Conservation (phyloP, 2,797 vertebrate species). For the Trachurus trachurus region DNA sequence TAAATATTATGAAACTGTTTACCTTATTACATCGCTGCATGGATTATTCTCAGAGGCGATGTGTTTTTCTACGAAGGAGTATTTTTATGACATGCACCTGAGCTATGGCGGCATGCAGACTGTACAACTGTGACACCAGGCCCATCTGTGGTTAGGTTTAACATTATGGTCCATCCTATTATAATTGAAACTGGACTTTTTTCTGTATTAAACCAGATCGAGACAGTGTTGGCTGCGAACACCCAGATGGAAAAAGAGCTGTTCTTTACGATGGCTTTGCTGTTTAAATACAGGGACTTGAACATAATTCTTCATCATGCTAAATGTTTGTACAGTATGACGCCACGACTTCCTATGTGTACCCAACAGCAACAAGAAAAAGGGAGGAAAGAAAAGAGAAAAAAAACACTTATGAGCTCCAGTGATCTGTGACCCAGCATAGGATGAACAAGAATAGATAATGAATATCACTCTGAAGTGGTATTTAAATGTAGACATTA, state of each 20-base stretch:
- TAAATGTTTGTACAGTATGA: constrained; percentile 1
- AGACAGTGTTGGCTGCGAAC: not conserved
- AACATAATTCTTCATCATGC: not conserved
- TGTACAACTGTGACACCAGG: too few species aligned
- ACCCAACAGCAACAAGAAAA: not conserved
- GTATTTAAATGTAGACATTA: not conserved
- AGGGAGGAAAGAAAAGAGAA: not conserved
- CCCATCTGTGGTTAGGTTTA: too few species aligned
- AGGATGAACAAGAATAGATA: not conserved
- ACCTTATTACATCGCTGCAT: not conserved
- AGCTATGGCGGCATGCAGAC: too few species aligned
- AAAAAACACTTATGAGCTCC: not conserved
- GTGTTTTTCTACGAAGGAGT: not conserved
- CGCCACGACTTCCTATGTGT: not conserved
- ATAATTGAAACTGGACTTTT: too few species aligned
- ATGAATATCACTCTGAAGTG: not conserved
- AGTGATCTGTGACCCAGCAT: not conserved
- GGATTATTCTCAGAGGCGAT: not conserved
- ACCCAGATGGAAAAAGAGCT: not conserved
- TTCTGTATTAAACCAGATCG: too few species aligned
- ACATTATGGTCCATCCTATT: too few species aligned
- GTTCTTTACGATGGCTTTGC: not conserved
- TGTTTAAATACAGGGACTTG: not conserved
- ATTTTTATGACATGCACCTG: not conserved
- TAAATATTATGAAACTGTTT: not conserved